phyloP scores from a whole-genome alignment of 2,888 invertebrate species.

The Tipula confusa region DNA sequence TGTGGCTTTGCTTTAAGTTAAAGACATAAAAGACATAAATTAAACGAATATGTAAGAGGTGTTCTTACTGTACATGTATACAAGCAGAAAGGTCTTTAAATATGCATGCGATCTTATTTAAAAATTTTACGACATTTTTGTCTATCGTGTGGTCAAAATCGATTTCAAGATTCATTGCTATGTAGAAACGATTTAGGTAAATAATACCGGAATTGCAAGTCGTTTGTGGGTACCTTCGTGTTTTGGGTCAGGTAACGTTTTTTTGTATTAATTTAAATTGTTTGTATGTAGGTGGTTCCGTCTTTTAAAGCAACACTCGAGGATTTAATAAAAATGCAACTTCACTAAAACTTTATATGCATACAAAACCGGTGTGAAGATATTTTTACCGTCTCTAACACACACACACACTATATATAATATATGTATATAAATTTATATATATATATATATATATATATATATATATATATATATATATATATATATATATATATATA shows the following conservation, averaged over 20 bases:
- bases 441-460: no score
- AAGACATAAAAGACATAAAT: not conserved
- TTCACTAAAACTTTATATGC: not conserved
- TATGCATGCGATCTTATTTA: constrained; percentile 29
- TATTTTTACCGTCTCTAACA: not conserved
- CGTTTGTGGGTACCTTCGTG: not conserved
- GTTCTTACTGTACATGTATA: not conserved
- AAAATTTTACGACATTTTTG: not conserved
- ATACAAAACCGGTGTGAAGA: constrained; percentile 7
- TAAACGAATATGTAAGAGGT: not conserved
- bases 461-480: no score
- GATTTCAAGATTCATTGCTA: not conserved
- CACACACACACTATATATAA: not conserved
- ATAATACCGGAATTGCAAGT: not conserved
- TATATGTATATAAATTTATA: no score
- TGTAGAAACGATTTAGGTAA: not conserved
- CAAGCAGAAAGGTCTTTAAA: not conserved
- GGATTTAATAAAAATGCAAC: not conserved
- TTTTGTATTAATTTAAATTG: not conserved
- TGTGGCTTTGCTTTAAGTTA: not conserved
- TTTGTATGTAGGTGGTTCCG: not conserved
- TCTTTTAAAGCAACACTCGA: not conserved
- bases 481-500: no score
- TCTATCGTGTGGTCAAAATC: not conserved
- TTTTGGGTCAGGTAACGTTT: not conserved